These are phyloP conservation scores for Lepilemur septentrionalis DNA, from an alignment of 2,797 vertebrate genomes.

Conservation along the genomic window DNA sequence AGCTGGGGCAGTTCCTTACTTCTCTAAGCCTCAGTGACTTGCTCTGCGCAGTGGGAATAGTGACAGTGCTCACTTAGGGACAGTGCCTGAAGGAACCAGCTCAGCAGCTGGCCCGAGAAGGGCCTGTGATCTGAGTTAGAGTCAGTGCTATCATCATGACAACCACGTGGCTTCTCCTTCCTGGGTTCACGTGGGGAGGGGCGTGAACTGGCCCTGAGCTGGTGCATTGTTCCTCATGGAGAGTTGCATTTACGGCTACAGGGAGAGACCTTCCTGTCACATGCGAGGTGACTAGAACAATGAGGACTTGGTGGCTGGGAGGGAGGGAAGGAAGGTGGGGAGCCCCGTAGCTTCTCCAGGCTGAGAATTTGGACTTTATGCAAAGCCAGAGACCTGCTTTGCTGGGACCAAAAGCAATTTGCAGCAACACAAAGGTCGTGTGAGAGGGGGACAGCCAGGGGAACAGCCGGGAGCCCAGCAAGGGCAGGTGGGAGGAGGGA, in stretches of 20 bases:
- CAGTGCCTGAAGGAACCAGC: not conserved
- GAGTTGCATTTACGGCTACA: not conserved
- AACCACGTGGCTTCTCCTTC: not conserved
- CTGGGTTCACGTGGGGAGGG: rapidly evolving
- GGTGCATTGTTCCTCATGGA: not conserved
- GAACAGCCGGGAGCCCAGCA: not conserved
- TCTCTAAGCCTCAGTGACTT: not conserved
- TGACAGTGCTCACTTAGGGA: too few species aligned
- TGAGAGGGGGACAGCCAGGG: not conserved
- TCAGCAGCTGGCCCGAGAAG: not conserved
- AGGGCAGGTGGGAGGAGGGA: not conserved
- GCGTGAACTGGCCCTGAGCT: too few species aligned
- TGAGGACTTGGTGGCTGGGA: not conserved
- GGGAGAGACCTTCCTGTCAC: not conserved
- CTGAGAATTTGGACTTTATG: not conserved
- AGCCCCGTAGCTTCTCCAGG: rapidly evolving
- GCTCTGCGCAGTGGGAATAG: not conserved
- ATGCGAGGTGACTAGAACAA: not conserved
- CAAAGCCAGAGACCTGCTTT: not conserved
- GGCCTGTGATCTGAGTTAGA: rapidly evolving
- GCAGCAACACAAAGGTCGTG: not conserved
- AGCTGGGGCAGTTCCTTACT: not conserved
- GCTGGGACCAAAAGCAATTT: not conserved
- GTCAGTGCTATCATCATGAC: too few species aligned
- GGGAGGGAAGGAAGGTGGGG: not conserved